Conservation (phyloP, 2,113 vertebrate genomes). For the Oncorhynchus masou region DNA sequence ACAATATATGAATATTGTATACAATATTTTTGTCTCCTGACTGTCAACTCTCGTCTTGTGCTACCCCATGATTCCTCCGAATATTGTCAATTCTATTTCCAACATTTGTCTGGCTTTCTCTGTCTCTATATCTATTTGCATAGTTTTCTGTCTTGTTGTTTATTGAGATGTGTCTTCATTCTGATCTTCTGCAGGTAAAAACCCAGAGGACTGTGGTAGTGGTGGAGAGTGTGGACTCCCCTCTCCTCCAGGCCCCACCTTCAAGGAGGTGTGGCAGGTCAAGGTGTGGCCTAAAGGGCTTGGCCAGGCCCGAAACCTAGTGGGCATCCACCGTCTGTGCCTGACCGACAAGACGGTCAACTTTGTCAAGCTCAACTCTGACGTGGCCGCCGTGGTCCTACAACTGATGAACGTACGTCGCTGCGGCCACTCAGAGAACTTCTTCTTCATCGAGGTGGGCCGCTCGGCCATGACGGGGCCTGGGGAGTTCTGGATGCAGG, state of each 20-base stretch:
- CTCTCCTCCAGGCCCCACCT: constrained; percentile 68
- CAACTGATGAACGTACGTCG: constrained; percentile 82
- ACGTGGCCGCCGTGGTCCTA: constrained; percentile 76
- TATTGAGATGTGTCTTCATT: constrained; percentile 8
- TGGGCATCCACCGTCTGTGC: constrained; percentile 79
- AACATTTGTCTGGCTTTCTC: background rate
- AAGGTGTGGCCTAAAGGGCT: constrained; percentile 80
- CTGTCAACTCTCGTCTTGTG: too few relatives aligned
- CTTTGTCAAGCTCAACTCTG: constrained; percentile 79
- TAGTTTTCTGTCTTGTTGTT: background rate
- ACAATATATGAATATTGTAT: too few relatives aligned
- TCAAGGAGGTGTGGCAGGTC: constrained; percentile 86
- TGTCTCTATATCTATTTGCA: background rate
- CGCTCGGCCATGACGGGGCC: constrained; percentile 77
- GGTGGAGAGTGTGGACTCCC: constrained; percentile 71
- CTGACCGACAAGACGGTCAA: constrained; percentile 80
- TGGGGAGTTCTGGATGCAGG: constrained; percentile 85
- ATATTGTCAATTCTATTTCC: too few relatives aligned
- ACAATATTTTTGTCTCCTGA: too few relatives aligned
- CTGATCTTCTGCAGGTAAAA: constrained; percentile 63
- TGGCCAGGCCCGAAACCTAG: constrained; percentile 78
- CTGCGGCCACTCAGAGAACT: constrained; percentile 82
- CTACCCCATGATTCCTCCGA: too few relatives aligned
- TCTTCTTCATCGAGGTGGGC: constrained; percentile 85
- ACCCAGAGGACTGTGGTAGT: constrained; percentile 74